Evolutionary conservation across 1,140 invertebrate genomes (phyloP).

Genomic region (Harpegnathos saltator): DNA sequence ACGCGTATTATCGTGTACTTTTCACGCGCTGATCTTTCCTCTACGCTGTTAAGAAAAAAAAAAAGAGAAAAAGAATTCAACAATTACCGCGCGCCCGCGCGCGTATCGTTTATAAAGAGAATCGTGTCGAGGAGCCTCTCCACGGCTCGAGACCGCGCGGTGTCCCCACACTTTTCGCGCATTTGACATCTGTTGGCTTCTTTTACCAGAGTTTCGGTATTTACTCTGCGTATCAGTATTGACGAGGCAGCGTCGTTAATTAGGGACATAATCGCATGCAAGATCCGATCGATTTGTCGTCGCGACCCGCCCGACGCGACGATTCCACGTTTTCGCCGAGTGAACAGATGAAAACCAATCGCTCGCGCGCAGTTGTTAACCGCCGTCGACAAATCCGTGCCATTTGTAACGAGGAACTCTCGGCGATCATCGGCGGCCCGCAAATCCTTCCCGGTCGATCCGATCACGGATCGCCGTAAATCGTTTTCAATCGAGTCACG

Average conservation of each 20-base stretch:
- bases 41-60: no score
- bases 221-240: neutral
- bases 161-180: neutral
- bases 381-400: constrained; percentile 41
- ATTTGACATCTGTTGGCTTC: neutral
- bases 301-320: neutral
- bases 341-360: constrained; percentile 27
- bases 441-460: constrained; percentile 43
- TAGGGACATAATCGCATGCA: neutral
- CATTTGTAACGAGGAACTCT: constrained; percentile 57
- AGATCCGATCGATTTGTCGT: neutral
- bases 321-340: constrained; percentile 17
- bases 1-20: neutral
- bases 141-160: neutral
- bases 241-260: neutral
- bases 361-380: constrained; percentile 34
- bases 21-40: neutral
- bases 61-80: no score
- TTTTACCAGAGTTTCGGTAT: neutral
- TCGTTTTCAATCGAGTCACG: constrained; percentile 61
- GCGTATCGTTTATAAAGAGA: no score
- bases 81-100: no score
- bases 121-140: neutral
- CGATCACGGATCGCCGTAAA: constrained; percentile 56
- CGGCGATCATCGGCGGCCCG: constrained; percentile 14